Base-by-base conservation (phyloP, 2,113 vertebrate genomes). In the Patagioenas fasciata region DNA sequence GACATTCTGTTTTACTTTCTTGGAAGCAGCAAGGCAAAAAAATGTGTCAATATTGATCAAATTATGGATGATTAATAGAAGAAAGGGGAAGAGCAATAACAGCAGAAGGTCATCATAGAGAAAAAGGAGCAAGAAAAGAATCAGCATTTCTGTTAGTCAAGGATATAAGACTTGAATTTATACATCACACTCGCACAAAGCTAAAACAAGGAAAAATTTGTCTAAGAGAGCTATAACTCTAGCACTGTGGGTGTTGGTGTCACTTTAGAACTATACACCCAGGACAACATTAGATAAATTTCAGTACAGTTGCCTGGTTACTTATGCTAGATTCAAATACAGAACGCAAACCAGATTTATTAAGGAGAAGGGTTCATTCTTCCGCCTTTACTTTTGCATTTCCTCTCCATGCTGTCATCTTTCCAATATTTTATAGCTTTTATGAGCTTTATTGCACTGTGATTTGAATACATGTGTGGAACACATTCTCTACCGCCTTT, bases 381-480 rank as follows among this genome's bases (percentile, higher is more conserved):
- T 31, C 51, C 54, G 79, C 42, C 31, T 89, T 85, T 82, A 77
- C 36, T 95, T 96, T 96, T 79, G 85, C 67, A 93, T 95, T 96
- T 96, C 87, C 60, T 93, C 91, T 79, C 78, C n/a, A 48, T 65
- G 31, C 69, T 85, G 40, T 87, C 71, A 74, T 92, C 67, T 87
- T 93, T 83, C 91, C 91, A 94, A 56, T 78, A 66, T 88, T 91
- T 91, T 91, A 62, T 64, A 70, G 50, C 19, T 85, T 89, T 95
- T 91, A 80, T 70, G 54, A 87, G 73, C 36, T 75, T 84, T 79
- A 85, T 57, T 91, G 77, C 75, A 64, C 28, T 89, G 34, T 44
- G 74, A 80, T 84, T 91, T 95, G 83, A 96, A 96, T 75, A 57
- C 85, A 89, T 69, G 15, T 83, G 92, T 40, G 57, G 34, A 96